These are phyloP conservation scores for Gymnothorax reevesii DNA, from an alignment of 2,797 vertebrate species.

Conservation along the genomic window DNA sequence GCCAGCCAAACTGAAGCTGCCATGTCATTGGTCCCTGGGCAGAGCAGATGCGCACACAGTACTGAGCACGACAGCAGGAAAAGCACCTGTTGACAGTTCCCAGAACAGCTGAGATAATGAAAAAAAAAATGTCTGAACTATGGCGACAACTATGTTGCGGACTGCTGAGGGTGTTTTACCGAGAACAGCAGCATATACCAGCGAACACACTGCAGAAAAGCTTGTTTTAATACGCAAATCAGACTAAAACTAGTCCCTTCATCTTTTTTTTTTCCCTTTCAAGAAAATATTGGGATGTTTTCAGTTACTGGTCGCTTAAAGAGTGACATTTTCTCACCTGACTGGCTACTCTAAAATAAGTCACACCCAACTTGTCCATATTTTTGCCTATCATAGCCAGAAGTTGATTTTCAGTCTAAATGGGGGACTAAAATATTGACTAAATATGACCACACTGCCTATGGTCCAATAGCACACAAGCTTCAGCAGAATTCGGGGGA, in stretches of 20 bases:
- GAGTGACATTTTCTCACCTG: too few relatives aligned
- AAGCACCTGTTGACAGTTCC: slow-evolving; percentile 38
- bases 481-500: slow-evolving; percentile 15
- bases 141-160: not conserved
- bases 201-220: not conserved
- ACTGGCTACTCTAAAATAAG: too few relatives aligned
- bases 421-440: too few relatives aligned
- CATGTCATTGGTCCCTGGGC: not conserved
- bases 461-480: not conserved
- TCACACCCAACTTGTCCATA: too few relatives aligned
- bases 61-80: slow-evolving; percentile 14
- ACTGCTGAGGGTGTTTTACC: not conserved
- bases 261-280: too few relatives aligned
- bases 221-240: too few relatives aligned
- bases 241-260: too few relatives aligned
- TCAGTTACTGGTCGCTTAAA: too few relatives aligned
- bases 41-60: not conserved
- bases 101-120: not conserved
- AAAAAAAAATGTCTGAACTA: slow-evolving; percentile 7
- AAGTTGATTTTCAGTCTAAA: slow-evolving; percentile 15
- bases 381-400: too few relatives aligned
- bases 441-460: not conserved
- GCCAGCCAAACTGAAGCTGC: not conserved
- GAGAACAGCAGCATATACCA: not conserved
- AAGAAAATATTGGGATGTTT: too few relatives aligned